Conservation (phyloP, 2,888 invertebrate genomes). For the Emesis furor region DNA sequence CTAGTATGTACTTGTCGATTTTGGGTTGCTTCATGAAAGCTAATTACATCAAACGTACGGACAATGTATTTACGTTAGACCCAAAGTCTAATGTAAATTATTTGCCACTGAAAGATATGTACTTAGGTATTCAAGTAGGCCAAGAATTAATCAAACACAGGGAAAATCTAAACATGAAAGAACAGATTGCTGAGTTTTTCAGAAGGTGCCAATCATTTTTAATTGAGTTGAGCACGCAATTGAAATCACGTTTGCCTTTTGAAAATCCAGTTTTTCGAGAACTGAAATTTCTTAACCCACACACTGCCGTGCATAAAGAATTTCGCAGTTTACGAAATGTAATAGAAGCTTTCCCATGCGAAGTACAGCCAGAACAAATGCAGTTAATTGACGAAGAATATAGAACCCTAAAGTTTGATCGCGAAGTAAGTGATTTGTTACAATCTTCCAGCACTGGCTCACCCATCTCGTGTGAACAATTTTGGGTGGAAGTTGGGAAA, state of each 20-base stretch:
- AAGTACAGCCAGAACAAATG: constrained; percentile 27
- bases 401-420: constrained; percentile 44
- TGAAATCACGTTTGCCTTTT: constrained; percentile 10
- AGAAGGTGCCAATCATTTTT: constrained; percentile 25
- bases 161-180: background rate
- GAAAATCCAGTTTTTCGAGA: constrained; percentile 46
- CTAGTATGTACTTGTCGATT: constrained; percentile 36
- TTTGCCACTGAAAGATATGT: constrained; percentile 49
- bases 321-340: constrained; percentile 39
- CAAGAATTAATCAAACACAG: background rate
- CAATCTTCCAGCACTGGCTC: constrained; percentile 25
- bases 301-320: constrained; percentile 52
- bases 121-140: constrained; percentile 44
- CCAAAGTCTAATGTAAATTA: constrained; percentile 51
- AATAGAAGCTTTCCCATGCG: constrained; percentile 14
- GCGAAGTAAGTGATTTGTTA: constrained; percentile 38
- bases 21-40: constrained; percentile 56
- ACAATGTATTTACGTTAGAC: constrained; percentile 37
- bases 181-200: background rate
- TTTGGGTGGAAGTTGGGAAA: constrained; percentile 6
- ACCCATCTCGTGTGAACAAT: constrained; percentile 22
- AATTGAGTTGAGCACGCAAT: constrained; percentile 19
- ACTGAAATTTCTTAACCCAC: constrained; percentile 53
- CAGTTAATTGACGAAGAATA: constrained; percentile 53
- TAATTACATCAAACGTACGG: constrained; percentile 53